A percentile compares a stretch with the other conserved stretches of the same genome.
phyloP scores from a whole-genome alignment of 2,113 vertebrate species.

The Hiodon alosoides region DNA sequence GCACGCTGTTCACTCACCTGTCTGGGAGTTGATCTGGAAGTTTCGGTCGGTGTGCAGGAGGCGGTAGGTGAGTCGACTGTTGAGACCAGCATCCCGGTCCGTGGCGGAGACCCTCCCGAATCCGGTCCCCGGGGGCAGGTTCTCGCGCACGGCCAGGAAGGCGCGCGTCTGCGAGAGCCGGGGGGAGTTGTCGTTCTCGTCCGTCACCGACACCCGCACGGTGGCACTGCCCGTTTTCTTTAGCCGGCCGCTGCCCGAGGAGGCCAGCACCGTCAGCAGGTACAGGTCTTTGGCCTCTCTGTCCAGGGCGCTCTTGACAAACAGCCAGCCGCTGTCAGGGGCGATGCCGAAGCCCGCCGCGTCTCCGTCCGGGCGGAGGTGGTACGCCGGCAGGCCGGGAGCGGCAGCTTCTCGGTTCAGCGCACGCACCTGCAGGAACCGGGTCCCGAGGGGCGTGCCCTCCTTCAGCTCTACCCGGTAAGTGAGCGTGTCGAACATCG shows the following conservation, averaged over 20 bases:
- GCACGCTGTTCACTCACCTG: conserved; percentile 61
- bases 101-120: conserved; percentile 81
- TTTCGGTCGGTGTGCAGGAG: conserved; percentile 71
- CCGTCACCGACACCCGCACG: conserved; percentile 77
- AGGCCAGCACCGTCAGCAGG: conserved; percentile 79
- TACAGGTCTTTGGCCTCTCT: conserved; percentile 85
- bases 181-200: conserved; percentile 90
- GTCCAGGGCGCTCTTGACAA: conserved; percentile 80
- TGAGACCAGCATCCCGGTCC: conserved; percentile 82
- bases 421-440: conserved; percentile 86
- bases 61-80: conserved; percentile 82
- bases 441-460: conserved; percentile 71
- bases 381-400: conserved; percentile 62
- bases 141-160: conserved; percentile 86
- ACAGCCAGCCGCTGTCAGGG: conserved; percentile 86
- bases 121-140: conserved; percentile 71
- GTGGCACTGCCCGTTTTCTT: conserved; percentile 79
- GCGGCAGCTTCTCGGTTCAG: conserved; percentile 64
- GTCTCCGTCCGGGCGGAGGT: conserved; percentile 79
- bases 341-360: conserved; percentile 79
- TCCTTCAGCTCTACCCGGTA: conserved; percentile 89
- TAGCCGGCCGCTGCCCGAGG: conserved; percentile 58
- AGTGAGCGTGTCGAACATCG: conserved; percentile 80
- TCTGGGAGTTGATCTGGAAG: conserved; percentile 87
- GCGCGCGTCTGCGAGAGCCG: conserved; percentile 84